Conservation (phyloP, 2,797 vertebrate genomes). For the Typhlichthys subterraneus region DNA sequence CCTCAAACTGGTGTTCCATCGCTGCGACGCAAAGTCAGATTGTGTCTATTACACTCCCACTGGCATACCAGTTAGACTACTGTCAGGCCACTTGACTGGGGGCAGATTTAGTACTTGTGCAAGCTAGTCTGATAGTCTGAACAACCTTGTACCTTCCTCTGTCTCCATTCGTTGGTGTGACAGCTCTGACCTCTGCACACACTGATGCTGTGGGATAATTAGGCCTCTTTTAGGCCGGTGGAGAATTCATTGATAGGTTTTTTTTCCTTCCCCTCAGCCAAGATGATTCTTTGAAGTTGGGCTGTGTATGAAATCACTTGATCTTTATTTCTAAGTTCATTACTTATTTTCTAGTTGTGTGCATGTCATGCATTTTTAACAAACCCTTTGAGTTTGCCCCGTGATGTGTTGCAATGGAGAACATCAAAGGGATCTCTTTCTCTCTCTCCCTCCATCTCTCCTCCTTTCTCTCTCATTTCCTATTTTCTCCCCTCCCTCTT, state of each 20-base stretch:
- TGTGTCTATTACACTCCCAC: constrained; percentile 51
- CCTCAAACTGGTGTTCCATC: constrained; percentile 59
- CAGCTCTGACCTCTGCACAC: constrained; percentile 23
- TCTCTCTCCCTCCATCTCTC: constrained; percentile 20
- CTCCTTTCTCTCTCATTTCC: constrained; percentile 6
- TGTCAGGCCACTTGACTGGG: constrained; percentile 25
- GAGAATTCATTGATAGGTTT: constrained; percentile 70
- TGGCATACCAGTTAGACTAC: constrained; percentile 33
- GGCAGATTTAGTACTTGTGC: constrained; percentile 34
- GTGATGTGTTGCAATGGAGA: constrained; percentile 89
- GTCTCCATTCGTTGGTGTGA: constrained; percentile 27
- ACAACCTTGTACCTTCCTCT: constrained; percentile 25
- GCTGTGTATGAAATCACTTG: constrained; percentile 93
- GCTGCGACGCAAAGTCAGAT: constrained; percentile 61
- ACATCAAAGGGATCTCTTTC: constrained; percentile 85
- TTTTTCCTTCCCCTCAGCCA: constrained; percentile 71
- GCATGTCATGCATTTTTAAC: constrained; percentile 99
- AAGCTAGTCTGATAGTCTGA: constrained; percentile 43
- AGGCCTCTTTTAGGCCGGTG: constrained; percentile 50
- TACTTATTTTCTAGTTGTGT: constrained; percentile 93
- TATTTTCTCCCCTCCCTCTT: constrained; percentile 26
- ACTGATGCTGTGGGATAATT: constrained; percentile 60
- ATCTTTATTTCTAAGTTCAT: constrained; percentile 93
- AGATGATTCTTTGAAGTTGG: constrained; percentile 92
- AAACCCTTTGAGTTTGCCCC: constrained; percentile 94